Conservation (phyloP, 2,113 vertebrate genomes). For the Phaethon lepturus region DNA sequence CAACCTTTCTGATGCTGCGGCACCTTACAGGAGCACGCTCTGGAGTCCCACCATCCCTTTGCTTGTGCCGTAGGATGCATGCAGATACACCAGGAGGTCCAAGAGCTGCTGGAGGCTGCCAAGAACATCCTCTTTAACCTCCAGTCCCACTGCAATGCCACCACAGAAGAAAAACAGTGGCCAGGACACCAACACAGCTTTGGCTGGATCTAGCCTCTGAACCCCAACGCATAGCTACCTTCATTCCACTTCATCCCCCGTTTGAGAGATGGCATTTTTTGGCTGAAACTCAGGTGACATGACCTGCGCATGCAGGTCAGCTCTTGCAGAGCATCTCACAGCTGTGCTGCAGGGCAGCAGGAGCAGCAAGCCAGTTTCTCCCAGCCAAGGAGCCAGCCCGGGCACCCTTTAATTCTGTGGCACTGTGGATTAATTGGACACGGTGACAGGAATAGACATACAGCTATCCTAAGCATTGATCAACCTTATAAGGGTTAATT, state of each 20-base stretch:
- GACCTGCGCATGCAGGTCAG: rapidly evolving
- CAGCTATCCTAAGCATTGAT: not conserved
- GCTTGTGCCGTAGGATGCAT: rapidly evolving
- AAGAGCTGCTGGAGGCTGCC: not conserved
- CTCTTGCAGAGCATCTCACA: not conserved
- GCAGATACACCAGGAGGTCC: not conserved
- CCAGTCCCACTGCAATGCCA: not conserved
- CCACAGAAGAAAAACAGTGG: not conserved
- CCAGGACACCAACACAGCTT: not conserved
- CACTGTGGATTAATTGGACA: not conserved
- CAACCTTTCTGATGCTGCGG: not conserved
- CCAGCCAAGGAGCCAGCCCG: not conserved
- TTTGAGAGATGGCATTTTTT: not conserved
- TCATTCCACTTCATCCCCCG: not conserved
- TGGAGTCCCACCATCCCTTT: not conserved
- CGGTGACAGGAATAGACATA: not conserved
- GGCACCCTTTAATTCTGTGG: not conserved
- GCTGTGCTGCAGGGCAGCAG: not conserved
- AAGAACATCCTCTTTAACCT: not conserved
- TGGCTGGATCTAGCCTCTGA: not conserved
- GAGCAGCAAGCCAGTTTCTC: not conserved
- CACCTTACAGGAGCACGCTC: rapidly evolving
- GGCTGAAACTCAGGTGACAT: not conserved
- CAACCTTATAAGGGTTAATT: not conserved
- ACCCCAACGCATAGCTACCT: rapidly evolving